Conservation (phyloP, 2,888 invertebrate species). For the Tuberolachnus salignus region DNA sequence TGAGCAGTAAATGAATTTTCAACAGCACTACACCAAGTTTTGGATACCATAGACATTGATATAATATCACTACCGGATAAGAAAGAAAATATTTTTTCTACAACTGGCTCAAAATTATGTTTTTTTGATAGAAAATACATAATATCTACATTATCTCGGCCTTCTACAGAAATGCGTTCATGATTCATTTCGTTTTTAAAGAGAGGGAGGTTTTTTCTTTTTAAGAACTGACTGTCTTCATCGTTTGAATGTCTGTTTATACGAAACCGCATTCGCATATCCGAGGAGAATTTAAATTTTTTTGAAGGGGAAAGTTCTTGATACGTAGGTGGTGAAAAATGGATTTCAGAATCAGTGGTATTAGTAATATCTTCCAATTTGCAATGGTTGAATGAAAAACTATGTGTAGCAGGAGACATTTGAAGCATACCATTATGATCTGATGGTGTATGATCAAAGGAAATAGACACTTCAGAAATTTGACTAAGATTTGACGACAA, state of each 20-base stretch:
- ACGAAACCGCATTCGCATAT: conserved; percentile 8
- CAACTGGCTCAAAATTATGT: conserved; percentile 62
- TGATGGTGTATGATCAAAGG: conserved; percentile 15
- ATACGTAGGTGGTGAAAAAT: background rate
- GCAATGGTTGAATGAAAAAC: background rate
- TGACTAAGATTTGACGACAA: conserved; percentile 20
- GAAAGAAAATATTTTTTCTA: conserved; percentile 62
- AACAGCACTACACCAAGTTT: conserved; percentile 62
- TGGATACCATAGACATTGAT: conserved; percentile 63
- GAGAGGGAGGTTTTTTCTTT: background rate
- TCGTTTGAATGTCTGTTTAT: conserved; percentile 12
- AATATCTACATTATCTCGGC: conserved; percentile 61
- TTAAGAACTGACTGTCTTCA: conserved; percentile 9
- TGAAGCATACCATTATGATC: conserved; percentile 8
- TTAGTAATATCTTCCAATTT: conserved; percentile 31
- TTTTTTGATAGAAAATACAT: conserved; percentile 62
- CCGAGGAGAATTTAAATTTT: conserved; percentile 29
- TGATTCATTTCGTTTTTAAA: background rate
- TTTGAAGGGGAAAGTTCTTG: conserved; percentile 39
- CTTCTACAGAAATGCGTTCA: conserved; percentile 57
- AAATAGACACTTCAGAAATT: conserved; percentile 39
- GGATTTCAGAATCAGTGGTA: background rate
- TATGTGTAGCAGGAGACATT: conserved; percentile 3
- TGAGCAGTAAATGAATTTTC: conserved; percentile 44
- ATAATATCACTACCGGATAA: conserved; percentile 63